A percentile compares a stretch with the other conserved stretches of the same genome.
phyloP scores from a whole-genome alignment of 2,888 invertebrate species.

The Athalia circularis region DNA sequence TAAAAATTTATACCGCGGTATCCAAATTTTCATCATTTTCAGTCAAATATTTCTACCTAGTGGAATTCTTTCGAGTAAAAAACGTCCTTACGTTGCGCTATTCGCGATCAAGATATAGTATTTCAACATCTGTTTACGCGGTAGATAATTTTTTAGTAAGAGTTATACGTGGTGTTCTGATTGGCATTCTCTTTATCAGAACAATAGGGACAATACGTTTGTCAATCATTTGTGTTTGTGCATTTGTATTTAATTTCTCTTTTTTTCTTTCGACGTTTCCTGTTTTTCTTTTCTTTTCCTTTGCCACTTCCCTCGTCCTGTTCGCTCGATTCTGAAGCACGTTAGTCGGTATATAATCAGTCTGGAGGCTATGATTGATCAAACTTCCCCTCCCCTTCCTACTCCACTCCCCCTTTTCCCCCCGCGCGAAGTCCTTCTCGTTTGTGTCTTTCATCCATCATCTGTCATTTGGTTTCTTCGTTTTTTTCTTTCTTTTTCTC shows the following conservation, averaged over 20 bases:
- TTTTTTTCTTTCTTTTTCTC: not conserved
- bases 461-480: constrained; percentile 23
- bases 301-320: constrained; percentile 4
- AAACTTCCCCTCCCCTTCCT: constrained; percentile 18
- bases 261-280: constrained; percentile 4
- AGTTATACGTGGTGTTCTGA: not conserved
- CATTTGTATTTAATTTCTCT: not conserved
- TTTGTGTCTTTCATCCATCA: constrained; percentile 45
- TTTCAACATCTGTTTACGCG: too few species aligned
- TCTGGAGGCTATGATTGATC: constrained; percentile 40
- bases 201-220: not conserved
- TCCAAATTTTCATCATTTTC: too few species aligned
- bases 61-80: too few species aligned
- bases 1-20: too few species aligned
- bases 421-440: constrained; percentile 19
- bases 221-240: constrained; percentile 17
- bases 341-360: constrained; percentile 40
- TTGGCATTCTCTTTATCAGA: constrained; percentile 30
- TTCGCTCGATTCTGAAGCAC: constrained; percentile 30
- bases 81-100: too few species aligned
- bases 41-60: too few species aligned
- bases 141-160: too few species aligned
- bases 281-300: not conserved
- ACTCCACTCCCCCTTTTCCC: too few species aligned
- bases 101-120: too few species aligned